Conservation (phyloP, 2,888 invertebrate genomes). For the Microctonus brassicae region DNA sequence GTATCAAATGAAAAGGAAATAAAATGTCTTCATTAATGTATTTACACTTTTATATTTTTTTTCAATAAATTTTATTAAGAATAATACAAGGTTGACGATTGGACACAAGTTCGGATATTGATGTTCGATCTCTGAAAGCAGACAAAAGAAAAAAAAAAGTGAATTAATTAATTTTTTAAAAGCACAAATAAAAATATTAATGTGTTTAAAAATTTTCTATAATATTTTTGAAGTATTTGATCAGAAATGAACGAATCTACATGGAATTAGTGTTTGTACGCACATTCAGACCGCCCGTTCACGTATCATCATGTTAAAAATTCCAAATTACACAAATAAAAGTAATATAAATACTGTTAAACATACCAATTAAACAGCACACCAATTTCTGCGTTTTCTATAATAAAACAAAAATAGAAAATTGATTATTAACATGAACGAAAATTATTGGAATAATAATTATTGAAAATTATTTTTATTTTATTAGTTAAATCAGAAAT, state of each 20-base stretch:
- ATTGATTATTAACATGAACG: not conserved
- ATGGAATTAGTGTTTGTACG: slow-evolving; percentile 63
- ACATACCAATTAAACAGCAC: slow-evolving; percentile 36
- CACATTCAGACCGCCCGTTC: slow-evolving; percentile 72
- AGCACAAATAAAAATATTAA: not conserved
- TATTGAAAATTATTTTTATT: not conserved
- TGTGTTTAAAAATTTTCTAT: not conserved
- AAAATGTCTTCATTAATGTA: not conserved
- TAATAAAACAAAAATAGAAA: slow-evolving; percentile 23
- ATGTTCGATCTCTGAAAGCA: slow-evolving; percentile 38
- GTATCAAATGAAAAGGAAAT: not conserved
- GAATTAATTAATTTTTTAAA: not conserved
- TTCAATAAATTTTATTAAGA: slow-evolving; percentile 48
- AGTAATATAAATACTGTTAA: not conserved
- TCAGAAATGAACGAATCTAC: slow-evolving; percentile 64
- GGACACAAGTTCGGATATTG: slow-evolving; percentile 37
- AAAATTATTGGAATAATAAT: not conserved
- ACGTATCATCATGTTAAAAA: slow-evolving; percentile 61
- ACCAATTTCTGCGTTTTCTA: slow-evolving; percentile 30
- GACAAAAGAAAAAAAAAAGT: slow-evolving; percentile 5
- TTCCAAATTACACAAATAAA: not conserved
- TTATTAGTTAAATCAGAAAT: slow-evolving; percentile 34
- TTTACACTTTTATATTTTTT: slow-evolving; percentile 30
- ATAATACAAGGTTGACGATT: slow-evolving; percentile 42
- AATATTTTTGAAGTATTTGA: slow-evolving; percentile 16